These are phyloP conservation scores for Pentalonia nigronervosa DNA, from an alignment of 1,140 invertebrate species.

Conservation along the genomic window DNA sequence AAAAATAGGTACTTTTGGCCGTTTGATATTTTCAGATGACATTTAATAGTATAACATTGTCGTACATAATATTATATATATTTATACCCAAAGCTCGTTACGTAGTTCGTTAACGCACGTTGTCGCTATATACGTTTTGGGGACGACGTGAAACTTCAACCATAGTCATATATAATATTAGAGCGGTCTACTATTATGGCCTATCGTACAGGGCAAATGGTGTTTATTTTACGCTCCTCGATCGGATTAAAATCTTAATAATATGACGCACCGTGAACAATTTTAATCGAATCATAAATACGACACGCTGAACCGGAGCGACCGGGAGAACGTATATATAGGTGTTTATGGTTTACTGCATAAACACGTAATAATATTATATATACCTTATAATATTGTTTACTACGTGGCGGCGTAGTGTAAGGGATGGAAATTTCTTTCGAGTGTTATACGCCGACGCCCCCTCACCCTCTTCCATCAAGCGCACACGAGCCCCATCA, in stretches of 20 bases:
- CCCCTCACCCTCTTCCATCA: not conserved
- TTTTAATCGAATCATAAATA: conserved; percentile 50
- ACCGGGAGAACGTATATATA: not conserved
- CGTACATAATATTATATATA: not conserved
- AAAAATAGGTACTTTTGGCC: too few species aligned
- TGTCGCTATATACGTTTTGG: not conserved
- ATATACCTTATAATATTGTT: not conserved
- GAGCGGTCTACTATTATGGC: not conserved
- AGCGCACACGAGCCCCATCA: not conserved
- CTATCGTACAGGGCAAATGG: not conserved
- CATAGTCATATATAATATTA: not conserved
- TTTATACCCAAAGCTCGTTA: not conserved
- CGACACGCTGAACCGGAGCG: not conserved
- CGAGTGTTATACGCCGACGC: not conserved
- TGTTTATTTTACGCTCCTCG: not conserved
- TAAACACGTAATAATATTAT: conserved; percentile 4
- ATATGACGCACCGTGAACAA: not conserved
- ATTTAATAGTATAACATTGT: too few species aligned
- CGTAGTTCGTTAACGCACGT: not conserved
- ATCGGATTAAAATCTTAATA: conserved; percentile 38
- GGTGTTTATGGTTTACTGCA: not conserved
- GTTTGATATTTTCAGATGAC: too few species aligned
- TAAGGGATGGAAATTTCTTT: not conserved
- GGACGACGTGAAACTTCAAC: not conserved
- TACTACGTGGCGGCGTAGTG: not conserved